Conservation (phyloP, 1,140 invertebrate species). For the Elysia chlorotica region DNA sequence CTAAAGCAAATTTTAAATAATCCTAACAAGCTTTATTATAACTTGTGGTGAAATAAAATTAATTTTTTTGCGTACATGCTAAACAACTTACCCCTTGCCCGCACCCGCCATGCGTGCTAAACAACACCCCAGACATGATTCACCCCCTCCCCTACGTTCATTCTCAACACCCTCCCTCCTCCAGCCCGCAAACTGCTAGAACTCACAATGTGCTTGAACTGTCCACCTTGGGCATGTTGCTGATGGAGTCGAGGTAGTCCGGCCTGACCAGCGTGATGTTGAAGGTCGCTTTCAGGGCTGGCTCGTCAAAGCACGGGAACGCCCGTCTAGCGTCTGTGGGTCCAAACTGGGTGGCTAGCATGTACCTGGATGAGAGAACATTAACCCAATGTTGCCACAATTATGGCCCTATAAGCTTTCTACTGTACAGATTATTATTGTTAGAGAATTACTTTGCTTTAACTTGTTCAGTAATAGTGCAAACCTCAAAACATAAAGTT, state of each 20-base stretch:
- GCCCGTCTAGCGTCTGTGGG: constrained; percentile 82
- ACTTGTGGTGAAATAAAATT: too few species aligned
- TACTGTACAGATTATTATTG: not conserved
- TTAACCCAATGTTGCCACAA: not conserved
- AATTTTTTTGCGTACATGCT: too few species aligned
- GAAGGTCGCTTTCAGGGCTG: constrained; percentile 83
- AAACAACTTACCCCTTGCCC: too few species aligned
- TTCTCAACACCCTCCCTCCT: too few species aligned
- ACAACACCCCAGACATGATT: too few species aligned
- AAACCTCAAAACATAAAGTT: not conserved
- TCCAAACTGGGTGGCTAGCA: constrained; percentile 75
- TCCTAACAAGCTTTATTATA: too few species aligned
- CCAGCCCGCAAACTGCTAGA: too few species aligned
- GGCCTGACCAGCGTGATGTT: constrained; percentile 72
- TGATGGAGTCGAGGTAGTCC: constrained; percentile 7
- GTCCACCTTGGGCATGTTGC: constrained; percentile 20
- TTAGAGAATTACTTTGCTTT: not conserved
- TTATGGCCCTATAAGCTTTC: not conserved
- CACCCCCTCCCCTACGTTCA: too few species aligned
- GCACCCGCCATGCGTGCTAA: too few species aligned
- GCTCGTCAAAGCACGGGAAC: constrained; percentile 97
- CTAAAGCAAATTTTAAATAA: too few species aligned
- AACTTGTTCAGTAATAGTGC: not conserved
- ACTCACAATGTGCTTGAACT: constrained; percentile 15
- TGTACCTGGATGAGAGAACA: constrained; percentile 61